Base-by-base conservation (phyloP, 2,888 invertebrate species). In the Drosophila borborema region DNA sequence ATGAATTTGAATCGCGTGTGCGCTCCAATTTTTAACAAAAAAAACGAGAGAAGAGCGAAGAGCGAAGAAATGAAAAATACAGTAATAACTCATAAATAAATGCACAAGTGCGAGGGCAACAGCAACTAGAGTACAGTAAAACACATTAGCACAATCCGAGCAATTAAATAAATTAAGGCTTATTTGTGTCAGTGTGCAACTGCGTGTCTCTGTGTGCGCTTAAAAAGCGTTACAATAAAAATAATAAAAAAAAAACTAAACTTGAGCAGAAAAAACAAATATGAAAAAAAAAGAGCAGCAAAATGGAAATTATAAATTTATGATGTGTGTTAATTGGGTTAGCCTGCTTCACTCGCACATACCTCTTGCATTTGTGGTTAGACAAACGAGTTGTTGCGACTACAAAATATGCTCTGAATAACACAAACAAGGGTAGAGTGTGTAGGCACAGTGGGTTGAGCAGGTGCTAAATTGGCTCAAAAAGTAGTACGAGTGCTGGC, bases 141-240 rank as follows among this genome's bases (percentile, higher is more conserved):
- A 48, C 34, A 69, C 53, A 61, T 43, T 59, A 77, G 65, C 59
- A 64, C 55, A 66, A 67, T 66, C 66, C 64, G 16, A 74, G 77
- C 86, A 91, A 91, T 91, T 91, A 91, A 91, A 83, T 86, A 91
- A 91, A 91, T 91, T 91, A 91, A 85, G 77, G 72, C 77, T 77
- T 77, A 76, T 77, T 71, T 74, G 56, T 81, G 74, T 71, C 70
- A 71, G 63, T 67, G 51, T 67, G 45, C 62, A 48, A 49, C 38
- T 45, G 56, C 56, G 41, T 20, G 36, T 45, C 40, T 41, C 41
- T 70, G 61, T 36, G 36, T 43, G 31, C 67, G 74, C 81, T 82
- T 73, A 69, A 85, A 79, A 85, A 86, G 77, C 76, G 74, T 77
- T 75, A 72, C 61, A 58, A 45, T 53, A 72, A 49, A 66, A 36